Percentiles rank a stretch among this genome's conserved stretches.
Evolutionary conservation across 2,113 vertebrate genomes (phyloP).

Genomic region (Cranoglanis bouderius): DNA sequence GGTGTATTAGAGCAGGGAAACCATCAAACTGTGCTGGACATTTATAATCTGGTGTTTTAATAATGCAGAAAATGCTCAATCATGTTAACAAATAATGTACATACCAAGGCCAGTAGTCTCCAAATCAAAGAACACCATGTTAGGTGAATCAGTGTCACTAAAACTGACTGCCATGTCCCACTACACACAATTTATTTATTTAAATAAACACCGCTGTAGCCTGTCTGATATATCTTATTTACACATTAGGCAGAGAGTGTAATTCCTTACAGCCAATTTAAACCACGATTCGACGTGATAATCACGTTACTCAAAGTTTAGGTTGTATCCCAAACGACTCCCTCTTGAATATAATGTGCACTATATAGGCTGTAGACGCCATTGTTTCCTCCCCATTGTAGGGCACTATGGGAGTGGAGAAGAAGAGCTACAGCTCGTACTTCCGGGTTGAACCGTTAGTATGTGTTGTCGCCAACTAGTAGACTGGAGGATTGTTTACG

Average conservation of each 20-base stretch:
- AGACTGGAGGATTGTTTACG: background rate
- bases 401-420: background rate
- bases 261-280: background rate
- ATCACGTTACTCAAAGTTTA: background rate
- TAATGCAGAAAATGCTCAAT: background rate
- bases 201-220: background rate
- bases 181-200: background rate
- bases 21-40: background rate
- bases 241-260: background rate
- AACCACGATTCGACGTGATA: background rate
- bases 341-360: background rate
- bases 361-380: background rate
- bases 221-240: background rate
- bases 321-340: background rate
- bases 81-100: background rate
- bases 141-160: background rate
- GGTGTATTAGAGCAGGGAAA: background rate
- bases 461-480: background rate
- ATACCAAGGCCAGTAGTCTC: slow-evolving; percentile 72
- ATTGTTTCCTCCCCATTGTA: background rate
- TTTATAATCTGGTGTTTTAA: background rate
- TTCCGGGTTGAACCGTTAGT: background rate
- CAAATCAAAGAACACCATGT: slow-evolving; percentile 72
- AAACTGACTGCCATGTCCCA: slow-evolving; percentile 1
- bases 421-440: background rate